Evolutionary conservation across 2,113 vertebrate species (phyloP).

Genomic region (Oncorhynchus mykiss): DNA sequence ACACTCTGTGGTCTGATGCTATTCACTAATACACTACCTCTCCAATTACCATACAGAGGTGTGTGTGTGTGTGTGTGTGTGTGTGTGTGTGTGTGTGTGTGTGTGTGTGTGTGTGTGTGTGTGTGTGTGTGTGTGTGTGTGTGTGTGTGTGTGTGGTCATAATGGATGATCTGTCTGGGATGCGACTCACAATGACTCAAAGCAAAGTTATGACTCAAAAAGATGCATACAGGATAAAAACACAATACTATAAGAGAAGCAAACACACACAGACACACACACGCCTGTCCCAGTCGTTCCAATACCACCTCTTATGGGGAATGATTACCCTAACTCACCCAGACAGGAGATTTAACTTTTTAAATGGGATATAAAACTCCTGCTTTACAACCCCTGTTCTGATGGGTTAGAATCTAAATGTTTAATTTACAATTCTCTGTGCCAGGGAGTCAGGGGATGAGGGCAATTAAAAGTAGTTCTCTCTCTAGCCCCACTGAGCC

Average conservation of each 20-base stretch:
- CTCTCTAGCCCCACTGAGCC: slow-evolving; percentile 38
- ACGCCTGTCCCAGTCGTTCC: slow-evolving; percentile 13
- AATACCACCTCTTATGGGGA: slow-evolving; percentile 16
- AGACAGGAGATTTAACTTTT: slow-evolving; percentile 45
- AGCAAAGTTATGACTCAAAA: too few relatives aligned
- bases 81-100: neutral
- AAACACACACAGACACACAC: neutral
- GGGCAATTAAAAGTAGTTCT: slow-evolving; percentile 53
- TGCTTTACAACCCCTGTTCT: slow-evolving; percentile 33
- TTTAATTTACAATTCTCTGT: slow-evolving; percentile 47
- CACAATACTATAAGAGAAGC: too few relatives aligned
- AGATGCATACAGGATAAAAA: too few relatives aligned
- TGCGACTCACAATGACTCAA: too few relatives aligned
- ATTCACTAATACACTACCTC: slow-evolving; percentile 17
- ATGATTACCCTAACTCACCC: slow-evolving; percentile 43
- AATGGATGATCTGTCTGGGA: neutral
- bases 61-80: neutral
- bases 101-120: neutral
- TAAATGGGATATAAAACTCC: slow-evolving; percentile 42
- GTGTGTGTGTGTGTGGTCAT: neutral
- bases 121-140: too few relatives aligned
- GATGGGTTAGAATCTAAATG: slow-evolving; percentile 53
- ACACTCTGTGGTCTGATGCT: neutral
- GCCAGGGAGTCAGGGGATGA: slow-evolving; percentile 46
- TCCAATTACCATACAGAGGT: neutral